Evolutionary conservation across 37 sponge, comb jelly and placozoan species (phyloP).

Genomic region (Petrosia ficiformis): DNA sequence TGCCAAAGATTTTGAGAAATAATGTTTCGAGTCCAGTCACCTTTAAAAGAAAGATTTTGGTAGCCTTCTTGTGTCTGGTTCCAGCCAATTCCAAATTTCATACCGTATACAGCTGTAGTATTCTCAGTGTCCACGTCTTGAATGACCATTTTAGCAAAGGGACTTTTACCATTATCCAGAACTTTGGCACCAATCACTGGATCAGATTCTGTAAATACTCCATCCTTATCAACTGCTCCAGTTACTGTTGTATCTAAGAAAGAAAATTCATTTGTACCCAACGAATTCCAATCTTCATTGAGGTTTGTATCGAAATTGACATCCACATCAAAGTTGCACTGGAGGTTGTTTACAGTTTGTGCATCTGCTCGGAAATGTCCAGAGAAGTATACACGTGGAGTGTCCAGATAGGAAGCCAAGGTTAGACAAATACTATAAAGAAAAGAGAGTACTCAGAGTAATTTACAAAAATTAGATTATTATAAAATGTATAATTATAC

Average conservation of each 20-base stretch:
- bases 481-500: too few species aligned
- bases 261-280: constrained; percentile 15
- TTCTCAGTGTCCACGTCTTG: constrained; percentile 24
- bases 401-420: too few species aligned
- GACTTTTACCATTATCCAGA: constrained; percentile 13
- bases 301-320: too few species aligned
- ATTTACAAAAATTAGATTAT: too few species aligned
- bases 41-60: constrained; percentile 22
- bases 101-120: constrained; percentile 25
- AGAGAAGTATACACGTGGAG: too few species aligned
- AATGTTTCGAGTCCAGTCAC: constrained; percentile 23
- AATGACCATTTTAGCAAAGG: constrained; percentile 40
- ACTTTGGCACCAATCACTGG: constrained; percentile 8
- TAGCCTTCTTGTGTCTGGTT: not conserved
- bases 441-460: too few species aligned
- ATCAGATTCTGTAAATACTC: not conserved
- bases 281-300: too few species aligned
- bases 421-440: too few species aligned
- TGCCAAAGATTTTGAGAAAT: constrained; percentile 38
- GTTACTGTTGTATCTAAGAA: constrained; percentile 18
- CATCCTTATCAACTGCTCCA: constrained; percentile 11
- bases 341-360: constrained; percentile 18
- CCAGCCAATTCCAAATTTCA: constrained; percentile 21
- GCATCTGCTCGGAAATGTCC: constrained; percentile 30
- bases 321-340: too few species aligned